Evolutionary conservation across 1,140 invertebrate genomes (phyloP), one percentile per base, ranked within the genome.

Genomic region (Drosophila watanabei): DNA sequence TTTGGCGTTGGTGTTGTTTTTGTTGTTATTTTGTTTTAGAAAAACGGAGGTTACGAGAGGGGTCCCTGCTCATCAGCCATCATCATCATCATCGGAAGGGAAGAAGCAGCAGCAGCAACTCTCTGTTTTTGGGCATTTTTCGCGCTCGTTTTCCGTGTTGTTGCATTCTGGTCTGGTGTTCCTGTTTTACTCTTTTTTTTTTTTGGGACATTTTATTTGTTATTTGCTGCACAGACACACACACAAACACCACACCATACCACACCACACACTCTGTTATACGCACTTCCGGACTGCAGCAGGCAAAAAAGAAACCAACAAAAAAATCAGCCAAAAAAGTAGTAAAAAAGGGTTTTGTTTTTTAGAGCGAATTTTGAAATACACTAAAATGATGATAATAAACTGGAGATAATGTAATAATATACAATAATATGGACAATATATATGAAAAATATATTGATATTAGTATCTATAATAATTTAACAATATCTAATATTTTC

Each of bases 161-260:
- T 64, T 79, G 52, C 65, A 59, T 79, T 79, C 35, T 41, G 54
- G 77, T 64, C 35, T 48, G 45, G 33, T 71, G 56, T 70, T 52
- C 1, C 49, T 32, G 18, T 32, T 18, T 56, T 10, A 18, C 1
- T 54, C 7, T 20, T 35, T 13, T 18, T n/a, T n/a, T 35, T 57
- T 82, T 86, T 85, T 82, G 81, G 82, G 82, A 82, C 79, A 85
- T 85, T 79, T 84, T 86, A 85, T 86, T 86, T 82, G 76, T 73
- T 65, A 45, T 75, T 59, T 62, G 73, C 64, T 76, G 80, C 60
- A 56, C 46, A 57, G 56, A 63, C 37, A 61, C 39, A 30, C 20
- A 24, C 14, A 52, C 54, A 43, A 1, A 24, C 24, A 24, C 24
- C 1, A 24, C 37, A 33, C n/a, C n/a, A 18, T n/a, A 45, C 43